Base-by-base conservation (phyloP, 2,888 invertebrate species). In the Zonitis immaculata region DNA sequence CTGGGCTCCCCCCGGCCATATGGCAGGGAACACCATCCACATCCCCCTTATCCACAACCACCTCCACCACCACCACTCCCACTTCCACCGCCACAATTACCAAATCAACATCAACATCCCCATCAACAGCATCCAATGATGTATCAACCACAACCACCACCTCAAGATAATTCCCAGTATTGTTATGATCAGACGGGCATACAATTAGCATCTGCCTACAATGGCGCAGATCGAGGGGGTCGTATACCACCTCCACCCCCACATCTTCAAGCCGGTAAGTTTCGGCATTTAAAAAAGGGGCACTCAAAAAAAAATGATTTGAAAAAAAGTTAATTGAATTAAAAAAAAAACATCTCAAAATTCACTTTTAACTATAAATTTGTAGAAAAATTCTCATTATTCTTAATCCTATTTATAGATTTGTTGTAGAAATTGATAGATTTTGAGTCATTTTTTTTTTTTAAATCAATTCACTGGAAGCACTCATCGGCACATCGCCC, bases 121-220 rank as follows among this genome's bases (percentile, higher is more conserved):
- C 70, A 71, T 74, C 71, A 71, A 30, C 54, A 55, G 44, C 55
- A 76, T 72, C 77, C 77, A 73, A 72, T 73, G 74, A 74, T 74
- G 73, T 74, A 77, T 77, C 73, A 78, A 77, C 39, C 39, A 39
- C 39, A 39, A 39, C 39, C 39, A 18, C 39, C 39, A 39, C 39
- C 39, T 7, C 68, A 76, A 73, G 77, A 78, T 75, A 76, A 75
- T 67, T 76, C 76, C 75, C 80, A 79, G 76, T 81, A 79, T 78
- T 80, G 80, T 79, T 81, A 80, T 76, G 80, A 82, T 78, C 80
- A 80, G 76, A 74, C 78, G 73, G 76, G 72, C 71, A 72, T 74
- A 73, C 74, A 73, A 68, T 72, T 73, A 73, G 67, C 39, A 32
- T 12, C 32, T 12, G 32, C 72, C 69, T 73, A 73, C 73, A 73